Evolutionary conservation across 2,113 vertebrate genomes (phyloP), one percentile per base, ranked within the genome.

Genomic region (Nicator chloris): DNA sequence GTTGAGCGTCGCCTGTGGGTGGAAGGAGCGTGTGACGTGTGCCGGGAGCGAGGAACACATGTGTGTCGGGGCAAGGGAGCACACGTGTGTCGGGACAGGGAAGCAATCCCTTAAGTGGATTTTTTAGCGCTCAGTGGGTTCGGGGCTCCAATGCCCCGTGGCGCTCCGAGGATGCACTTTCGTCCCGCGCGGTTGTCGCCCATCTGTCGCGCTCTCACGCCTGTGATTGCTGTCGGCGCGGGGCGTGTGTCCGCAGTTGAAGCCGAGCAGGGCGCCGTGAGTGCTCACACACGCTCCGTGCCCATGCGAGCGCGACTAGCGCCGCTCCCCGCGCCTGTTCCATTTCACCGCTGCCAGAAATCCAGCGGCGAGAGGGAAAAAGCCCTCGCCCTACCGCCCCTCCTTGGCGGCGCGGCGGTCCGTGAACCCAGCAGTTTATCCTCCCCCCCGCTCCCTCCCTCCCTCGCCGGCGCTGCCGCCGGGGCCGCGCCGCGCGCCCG

Each of bases 391-490:
- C 96, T 83, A 47, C 96, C 96, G 94, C 89, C 45, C 80, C 44
- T 88, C 63, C 56, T 51, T 3, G 47, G 71, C 80, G 73, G 92
- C 86, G 72, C 76, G 35, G 90, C 87, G 57, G 64, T 94, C 95
- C 60, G 86, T 93, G 83, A 97, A 95, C 96, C 96, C 78, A 82
- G 90, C 79, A 91, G 87, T 91, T 94, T 92, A 86, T 82, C 68
- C 79, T 61, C 68, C 76, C 70, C 24, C 70, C 59, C 59, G 24
- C 76, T 65, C 76, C 44, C 82, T 66, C 70, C 84, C 75, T 71
- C 57, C 31, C 66, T 88, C 66, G 75, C 78, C 72, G n/a, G 39
- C 76, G 65, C 73, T 24, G 88, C 79, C 50, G 88, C 78, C 78
- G 65, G 71, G 82, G 82, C 85, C 49, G 76, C 16, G 85, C 92